Evolutionary conservation across 2,888 invertebrate species (phyloP), one percentile per base, ranked within the genome.

Genomic region (Eristalinus sepulchralis): DNA sequence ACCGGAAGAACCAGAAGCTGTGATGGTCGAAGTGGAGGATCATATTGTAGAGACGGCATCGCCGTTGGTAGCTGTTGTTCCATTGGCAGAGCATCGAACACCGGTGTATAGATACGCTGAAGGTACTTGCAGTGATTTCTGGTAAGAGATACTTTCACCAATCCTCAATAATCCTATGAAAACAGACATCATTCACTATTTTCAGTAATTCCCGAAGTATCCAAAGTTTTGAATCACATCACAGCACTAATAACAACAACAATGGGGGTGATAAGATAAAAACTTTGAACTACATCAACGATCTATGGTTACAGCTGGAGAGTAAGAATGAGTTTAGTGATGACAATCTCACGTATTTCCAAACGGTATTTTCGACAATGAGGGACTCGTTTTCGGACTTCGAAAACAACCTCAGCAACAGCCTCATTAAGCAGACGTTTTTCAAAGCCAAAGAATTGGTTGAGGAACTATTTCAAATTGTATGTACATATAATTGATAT

Each of bases 21-120:
- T 97, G 0, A 94, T 97, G 80, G 96, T 97, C 0, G 97, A 97
- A 90, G 95, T 97, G 3, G 97, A 97, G 91, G 96, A 96, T 88
- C 96, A 96, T 75, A 95, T 96, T 73, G 95, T 96, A 62, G 96
- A 96, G 92, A 96, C 96, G 0, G 96, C 96, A 0, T 95, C 96
- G 8, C 95, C 96, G 0, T 92, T 97, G 73, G 93, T 95, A 64
- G 95, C 95, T 0, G 94, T 95, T 4, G 94, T 94, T 17, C 95
- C 95, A 0, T 92, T 95, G 3, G 94, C 94, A 72, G 94, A 94
- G 36, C 95, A 95, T 39, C 96, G 96, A 90, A 95, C 95, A 55
- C 96, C 96, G 0, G 94, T 97, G 1, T 97, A 96, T 89, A 94
- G 94, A 27, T 95, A 95, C 88, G 95, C 94, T 81, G 94, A 92